Percentiles rank a stretch among this genome's conserved stretches.
Evolutionary conservation across 2,797 vertebrate species (phyloP).

Genomic region (Buphagus erythrorhynchus): DNA sequence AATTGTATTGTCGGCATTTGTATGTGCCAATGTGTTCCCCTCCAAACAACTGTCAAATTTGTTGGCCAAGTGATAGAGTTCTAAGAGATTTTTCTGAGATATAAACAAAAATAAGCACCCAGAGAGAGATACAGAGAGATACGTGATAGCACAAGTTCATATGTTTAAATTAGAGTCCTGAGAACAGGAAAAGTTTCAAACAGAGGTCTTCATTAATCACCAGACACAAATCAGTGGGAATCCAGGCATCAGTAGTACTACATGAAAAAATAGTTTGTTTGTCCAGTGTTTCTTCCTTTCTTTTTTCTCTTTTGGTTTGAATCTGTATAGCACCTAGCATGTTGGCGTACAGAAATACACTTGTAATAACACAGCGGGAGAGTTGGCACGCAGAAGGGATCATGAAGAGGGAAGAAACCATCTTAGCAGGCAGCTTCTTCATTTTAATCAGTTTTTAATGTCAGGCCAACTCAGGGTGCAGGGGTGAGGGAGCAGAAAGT

Average conservation of each 20-base stretch:
- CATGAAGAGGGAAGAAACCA: neutral
- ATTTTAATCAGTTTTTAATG: slow-evolving; percentile 34
- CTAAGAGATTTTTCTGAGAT: slow-evolving; percentile 6
- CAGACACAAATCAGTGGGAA: slow-evolving; percentile 45
- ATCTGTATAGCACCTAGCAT: slow-evolving; percentile 9
- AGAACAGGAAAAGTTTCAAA: slow-evolving; percentile 67
- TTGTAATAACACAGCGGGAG: slow-evolving; percentile 33
- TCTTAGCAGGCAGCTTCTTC: slow-evolving; percentile 30
- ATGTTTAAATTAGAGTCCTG: slow-evolving; percentile 37
- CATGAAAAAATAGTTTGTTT: slow-evolving; percentile 36
- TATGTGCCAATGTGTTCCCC: neutral
- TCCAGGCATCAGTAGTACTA: slow-evolving; percentile 29
- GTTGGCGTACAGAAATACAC: neutral
- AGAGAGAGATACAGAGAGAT: neutral
- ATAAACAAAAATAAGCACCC: slow-evolving; percentile 1
- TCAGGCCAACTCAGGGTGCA: slow-evolving; percentile 12
- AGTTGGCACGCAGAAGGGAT: neutral
- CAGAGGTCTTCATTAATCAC: slow-evolving; percentile 58
- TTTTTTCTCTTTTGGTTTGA: neutral
- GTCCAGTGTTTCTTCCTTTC: slow-evolving; percentile 19
- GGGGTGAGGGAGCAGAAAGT: slow-evolving; percentile 24
- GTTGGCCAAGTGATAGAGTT: neutral
- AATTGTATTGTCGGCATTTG: neutral
- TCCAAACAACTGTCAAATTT: neutral
- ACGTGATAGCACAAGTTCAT: neutral